Evolutionary conservation across 2,797 vertebrate genomes (phyloP).

Genomic region (Xenops minutus): DNA sequence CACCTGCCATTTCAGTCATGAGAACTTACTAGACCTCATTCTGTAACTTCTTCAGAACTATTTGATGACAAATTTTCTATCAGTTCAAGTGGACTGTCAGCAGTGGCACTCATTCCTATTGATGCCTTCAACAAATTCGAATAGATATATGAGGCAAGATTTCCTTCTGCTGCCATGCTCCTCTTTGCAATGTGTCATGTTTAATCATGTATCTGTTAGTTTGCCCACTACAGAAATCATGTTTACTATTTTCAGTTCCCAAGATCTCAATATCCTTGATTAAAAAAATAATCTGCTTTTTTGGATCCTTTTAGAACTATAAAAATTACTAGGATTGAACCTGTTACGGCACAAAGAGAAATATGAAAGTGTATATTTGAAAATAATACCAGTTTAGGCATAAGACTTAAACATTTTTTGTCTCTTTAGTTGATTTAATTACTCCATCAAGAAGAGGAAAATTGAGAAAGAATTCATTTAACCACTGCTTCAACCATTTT

Average conservation of each 20-base stretch:
- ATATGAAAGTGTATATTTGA: background rate
- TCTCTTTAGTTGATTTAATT: background rate
- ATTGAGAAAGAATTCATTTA: background rate
- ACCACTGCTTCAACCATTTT: background rate
- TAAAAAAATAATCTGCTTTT: background rate
- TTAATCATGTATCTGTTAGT: background rate
- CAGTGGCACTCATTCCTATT: background rate
- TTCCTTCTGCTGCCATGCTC: background rate
- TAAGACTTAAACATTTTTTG: background rate
- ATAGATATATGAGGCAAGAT: background rate
- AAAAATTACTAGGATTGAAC: background rate
- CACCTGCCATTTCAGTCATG: background rate
- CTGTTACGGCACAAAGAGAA: background rate
- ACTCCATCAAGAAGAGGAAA: background rate
- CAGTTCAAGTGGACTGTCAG: background rate
- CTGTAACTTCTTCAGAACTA: background rate
- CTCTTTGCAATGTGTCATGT: background rate
- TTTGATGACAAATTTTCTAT: background rate
- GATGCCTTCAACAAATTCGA: background rate
- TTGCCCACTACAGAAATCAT: background rate
- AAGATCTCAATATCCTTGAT: background rate
- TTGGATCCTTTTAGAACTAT: background rate
- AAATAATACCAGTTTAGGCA: background rate
- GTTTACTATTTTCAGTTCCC: background rate
- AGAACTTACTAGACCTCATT: background rate